phyloP scores from a whole-genome alignment of 2,888 invertebrate species.

The Cactoblastis cactorum region DNA sequence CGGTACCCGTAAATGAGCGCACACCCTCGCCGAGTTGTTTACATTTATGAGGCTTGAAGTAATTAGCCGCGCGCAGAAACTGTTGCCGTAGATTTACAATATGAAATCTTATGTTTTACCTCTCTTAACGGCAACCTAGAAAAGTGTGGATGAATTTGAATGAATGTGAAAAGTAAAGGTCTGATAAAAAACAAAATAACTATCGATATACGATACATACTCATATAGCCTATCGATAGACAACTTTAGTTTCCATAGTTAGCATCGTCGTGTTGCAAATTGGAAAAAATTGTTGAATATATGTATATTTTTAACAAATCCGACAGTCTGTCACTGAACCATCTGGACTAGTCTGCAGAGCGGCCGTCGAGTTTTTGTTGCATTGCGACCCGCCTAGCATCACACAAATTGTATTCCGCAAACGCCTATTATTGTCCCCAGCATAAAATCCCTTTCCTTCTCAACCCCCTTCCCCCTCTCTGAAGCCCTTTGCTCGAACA shows the following conservation, averaged over 20 bases:
- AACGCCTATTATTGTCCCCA: slow-evolving; percentile 23
- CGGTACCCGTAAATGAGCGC: not conserved
- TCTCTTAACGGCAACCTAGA: not conserved
- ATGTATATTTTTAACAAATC: slow-evolving; percentile 12
- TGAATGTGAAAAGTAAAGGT: not conserved
- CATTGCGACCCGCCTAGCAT: slow-evolving; percentile 23
- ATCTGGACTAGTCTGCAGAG: slow-evolving; percentile 17
- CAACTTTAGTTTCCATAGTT: not conserved
- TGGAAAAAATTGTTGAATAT: not conserved
- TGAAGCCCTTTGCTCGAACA: slow-evolving; percentile 16
- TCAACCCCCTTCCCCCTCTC: slow-evolving; percentile 14
- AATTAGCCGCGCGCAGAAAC: slow-evolving; percentile 8
- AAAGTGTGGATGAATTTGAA: not conserved
- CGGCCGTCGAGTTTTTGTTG: slow-evolving; percentile 12
- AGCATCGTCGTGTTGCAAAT: not conserved
- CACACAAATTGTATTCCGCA: slow-evolving; percentile 33
- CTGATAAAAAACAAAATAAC: not conserved
- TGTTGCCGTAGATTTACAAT: slow-evolving; percentile 3
- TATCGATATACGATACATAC: too few species aligned
- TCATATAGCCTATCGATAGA: not conserved
- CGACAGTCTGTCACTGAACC: slow-evolving; percentile 14
- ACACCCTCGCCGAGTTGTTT: not conserved
- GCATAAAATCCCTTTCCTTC: slow-evolving; percentile 13
- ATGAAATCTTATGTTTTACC: not conserved
- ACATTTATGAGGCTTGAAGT: slow-evolving; percentile 11